A percentile compares a stretch with the other conserved stretches of the same genome.
Conservation (phyloP, 2,113 vertebrate genomes). For the Oncorhynchus gorbuscha region DNA sequence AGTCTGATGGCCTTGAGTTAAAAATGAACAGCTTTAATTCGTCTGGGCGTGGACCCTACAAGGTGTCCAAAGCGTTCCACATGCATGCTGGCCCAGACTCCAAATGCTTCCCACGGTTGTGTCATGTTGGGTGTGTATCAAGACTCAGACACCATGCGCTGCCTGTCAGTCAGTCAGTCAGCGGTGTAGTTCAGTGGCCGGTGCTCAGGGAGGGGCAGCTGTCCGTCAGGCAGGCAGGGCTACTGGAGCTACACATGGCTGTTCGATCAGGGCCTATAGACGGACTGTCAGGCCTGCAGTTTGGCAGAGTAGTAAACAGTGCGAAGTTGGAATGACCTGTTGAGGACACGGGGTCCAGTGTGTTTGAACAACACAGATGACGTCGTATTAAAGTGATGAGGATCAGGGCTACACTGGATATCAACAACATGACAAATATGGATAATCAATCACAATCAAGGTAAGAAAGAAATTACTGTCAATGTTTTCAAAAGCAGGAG, state of each 20-base stretch:
- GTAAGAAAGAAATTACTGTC: neutral
- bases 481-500: neutral
- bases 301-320: neutral
- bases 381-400: neutral
- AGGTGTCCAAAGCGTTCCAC: no score
- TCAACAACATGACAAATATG: neutral
- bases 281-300: neutral
- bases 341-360: neutral
- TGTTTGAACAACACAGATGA: neutral
- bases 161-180: slow-evolving; percentile 39
- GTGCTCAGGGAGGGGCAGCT: slow-evolving; percentile 53
- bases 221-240: slow-evolving; percentile 49
- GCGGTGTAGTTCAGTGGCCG: slow-evolving; percentile 33
- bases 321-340: neutral
- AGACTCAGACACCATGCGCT: neutral
- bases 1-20: no score
- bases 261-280: slow-evolving; percentile 25
- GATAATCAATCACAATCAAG: neutral
- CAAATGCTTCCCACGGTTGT: no score
- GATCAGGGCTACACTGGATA: neutral
- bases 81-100: no score
- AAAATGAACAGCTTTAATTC: no score
- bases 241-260: slow-evolving; percentile 41
- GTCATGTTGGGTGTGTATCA: no score
- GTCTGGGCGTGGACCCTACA: no score